Base-by-base conservation (phyloP, 1,140 invertebrate genomes). In the Tyrophagus putrescentiae region DNA sequence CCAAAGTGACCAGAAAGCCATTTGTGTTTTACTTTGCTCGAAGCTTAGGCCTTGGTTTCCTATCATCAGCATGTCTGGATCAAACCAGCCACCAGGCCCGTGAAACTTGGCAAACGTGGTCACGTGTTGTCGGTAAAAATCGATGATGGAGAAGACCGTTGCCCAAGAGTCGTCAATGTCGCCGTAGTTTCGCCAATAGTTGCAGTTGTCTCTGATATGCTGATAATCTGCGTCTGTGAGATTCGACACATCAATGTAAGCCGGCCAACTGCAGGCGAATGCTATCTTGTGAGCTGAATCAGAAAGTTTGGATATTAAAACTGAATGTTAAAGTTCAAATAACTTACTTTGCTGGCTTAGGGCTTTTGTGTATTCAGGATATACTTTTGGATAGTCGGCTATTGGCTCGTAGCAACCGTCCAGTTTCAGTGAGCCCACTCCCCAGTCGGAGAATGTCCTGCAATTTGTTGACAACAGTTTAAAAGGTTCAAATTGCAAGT, bases 391-490 rank as follows among this genome's bases (percentile, higher is more conserved):
- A 33, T 5, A 11, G 4, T 18, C 18, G 29, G 41, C 7, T 18
- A 6, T 9, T 33, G 4, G 29, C 34, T 13, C 31, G 34, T n/a
- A 44, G 7, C n/a, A 31, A 32, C 16, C 27, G n/a, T 33, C 11
- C 13, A 32, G 31, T 48, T 48, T 6, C 6, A 28, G 61, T 41
- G 59, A 34, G 48, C 5, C 36, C 5, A 3, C 25, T 16, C 21
- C 27, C 41, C 28, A 62, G 41, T 1, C 27, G 1, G 13, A 28
- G 5, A 2, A 23, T 29, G 41, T 58, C 34, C 4, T 25, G 23
- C 67, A 78, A 71, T 29, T 79, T 81, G 0, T 78, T 78, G 68
- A 81, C 79, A n/a, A n/a, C 61, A 80, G 65, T 68, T 80, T 80
- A 0, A 80, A 67, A 42, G 77, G 75, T 65, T 80, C 79, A 0